A percentile compares a stretch with the other conserved stretches of the same genome.
These are phyloP conservation scores for Styela clava DNA, from an alignment of 23 tunicate species.

Conservation along the genomic window DNA sequence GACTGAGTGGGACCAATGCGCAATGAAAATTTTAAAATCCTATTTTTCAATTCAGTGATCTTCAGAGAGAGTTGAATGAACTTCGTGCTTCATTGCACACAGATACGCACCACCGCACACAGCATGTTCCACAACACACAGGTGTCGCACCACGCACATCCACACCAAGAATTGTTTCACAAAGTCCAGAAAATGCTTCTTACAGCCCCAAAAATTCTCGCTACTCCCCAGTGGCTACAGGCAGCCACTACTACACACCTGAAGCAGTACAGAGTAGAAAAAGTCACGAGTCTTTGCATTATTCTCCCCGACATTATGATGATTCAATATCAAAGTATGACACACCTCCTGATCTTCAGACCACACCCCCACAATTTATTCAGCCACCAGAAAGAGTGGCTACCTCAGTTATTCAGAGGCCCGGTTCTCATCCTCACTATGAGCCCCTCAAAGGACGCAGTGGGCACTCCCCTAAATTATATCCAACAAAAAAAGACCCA, in stretches of 20 bases:
- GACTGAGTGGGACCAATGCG: no score
- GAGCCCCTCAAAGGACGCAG: background rate
- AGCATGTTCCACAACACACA: background rate
- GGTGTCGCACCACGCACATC: background rate
- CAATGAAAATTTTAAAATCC: no score
- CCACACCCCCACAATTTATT: background rate
- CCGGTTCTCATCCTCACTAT: background rate
- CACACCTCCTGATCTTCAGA: background rate
- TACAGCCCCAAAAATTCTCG: background rate
- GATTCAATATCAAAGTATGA: background rate
- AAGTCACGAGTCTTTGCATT: background rate
- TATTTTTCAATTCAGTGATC: background rate
- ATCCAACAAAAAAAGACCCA: background rate
- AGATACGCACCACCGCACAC: background rate
- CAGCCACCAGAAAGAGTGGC: background rate
- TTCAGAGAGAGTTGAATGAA: background rate
- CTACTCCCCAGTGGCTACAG: background rate
- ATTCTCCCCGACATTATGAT: background rate
- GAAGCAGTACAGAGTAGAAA: background rate
- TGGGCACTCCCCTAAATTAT: background rate
- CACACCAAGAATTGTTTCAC: background rate
- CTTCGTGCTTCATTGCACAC: background rate
- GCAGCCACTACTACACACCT: background rate
- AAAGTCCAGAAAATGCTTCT: background rate
- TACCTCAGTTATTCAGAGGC: background rate